Evolutionary conservation across 2,113 vertebrate species (phyloP), one percentile per base, ranked within the genome.

Genomic region (Oncorhynchus mykiss): DNA sequence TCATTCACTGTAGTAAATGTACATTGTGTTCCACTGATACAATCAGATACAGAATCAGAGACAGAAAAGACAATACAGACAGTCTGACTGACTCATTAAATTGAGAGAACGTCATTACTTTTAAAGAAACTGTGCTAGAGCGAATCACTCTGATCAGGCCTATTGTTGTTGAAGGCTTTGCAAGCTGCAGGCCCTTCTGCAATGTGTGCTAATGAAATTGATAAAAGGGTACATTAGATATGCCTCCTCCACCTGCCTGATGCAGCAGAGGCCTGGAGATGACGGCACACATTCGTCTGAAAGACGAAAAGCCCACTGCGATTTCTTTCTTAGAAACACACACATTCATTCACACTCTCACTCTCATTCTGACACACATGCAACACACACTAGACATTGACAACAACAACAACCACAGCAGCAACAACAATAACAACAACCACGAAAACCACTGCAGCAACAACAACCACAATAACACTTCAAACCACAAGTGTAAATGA

Each of bases 91-190:
- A 57, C 18, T 7, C 13, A 57, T 57, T 57, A 57, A 20, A 57
- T 20, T 20, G 54, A 57, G 20, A 20, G 54, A 57, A 57, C 2
- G 16, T 57, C 54, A 57, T 57, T 14, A 57, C 16, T 20, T 18
- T 57, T 14, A 57, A 45, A 57, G 54, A 45, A 57, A 57, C 18
- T 34, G n/a, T 22, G 31, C 57, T 18, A 31, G n/a, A 45, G 57
- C n/a, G 4, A 25, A 12, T 49, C 34, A 66, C 69, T 57, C 5
- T 57, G 54, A 20, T 6, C 5, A 18, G 3, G 14, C 1, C 54
- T 57, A 74, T 65, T 80, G 27, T 70, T 57, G 57, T 59, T 73
- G 71, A 77, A 68, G 48, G 67, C 71, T 70, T 49, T 54, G 27
- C 49, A 73, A 73, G 29, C 22, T 60, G 49, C 66, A 62, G 39